Percentiles rank a stretch among this genome's conserved stretches.
These are phyloP conservation scores for Steinernema scapterisci DNA, from an alignment of 2,888 invertebrate genomes.

Conservation along the genomic window DNA sequence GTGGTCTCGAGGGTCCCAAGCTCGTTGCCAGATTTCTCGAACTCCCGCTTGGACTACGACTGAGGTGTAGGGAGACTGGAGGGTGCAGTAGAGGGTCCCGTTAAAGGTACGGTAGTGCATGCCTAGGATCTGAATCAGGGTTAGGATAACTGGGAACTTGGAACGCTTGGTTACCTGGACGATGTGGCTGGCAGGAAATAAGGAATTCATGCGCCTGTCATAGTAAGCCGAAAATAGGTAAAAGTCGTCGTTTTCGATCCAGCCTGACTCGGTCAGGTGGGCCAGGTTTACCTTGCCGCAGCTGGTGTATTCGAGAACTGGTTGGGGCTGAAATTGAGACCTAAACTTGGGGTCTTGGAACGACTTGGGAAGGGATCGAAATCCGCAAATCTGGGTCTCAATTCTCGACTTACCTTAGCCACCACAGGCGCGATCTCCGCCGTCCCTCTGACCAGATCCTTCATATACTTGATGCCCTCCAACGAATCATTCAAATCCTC, in stretches of 20 bases:
- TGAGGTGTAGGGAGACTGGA: constrained; percentile 30
- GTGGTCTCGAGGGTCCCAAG: constrained; percentile 62
- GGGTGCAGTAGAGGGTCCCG: neutral
- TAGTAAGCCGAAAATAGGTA: constrained; percentile 61
- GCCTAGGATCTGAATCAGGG: constrained; percentile 43
- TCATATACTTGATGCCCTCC: constrained; percentile 47
- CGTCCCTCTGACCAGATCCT: constrained; percentile 42
- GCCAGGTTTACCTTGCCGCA: neutral
- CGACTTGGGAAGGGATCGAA: constrained; percentile 37
- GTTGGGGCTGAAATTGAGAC: constrained; percentile 3
- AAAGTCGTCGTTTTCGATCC: constrained; percentile 40
- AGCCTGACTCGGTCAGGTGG: constrained; percentile 25
- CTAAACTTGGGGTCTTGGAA: constrained; percentile 29
- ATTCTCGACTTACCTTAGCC: constrained; percentile 39
- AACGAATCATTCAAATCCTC: constrained; percentile 34
- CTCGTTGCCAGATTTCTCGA: constrained; percentile 66
- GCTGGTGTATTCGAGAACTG: neutral
- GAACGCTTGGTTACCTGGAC: constrained; percentile 46
- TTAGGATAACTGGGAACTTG: neutral
- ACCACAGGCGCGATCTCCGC: constrained; percentile 47
- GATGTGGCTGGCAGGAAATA: constrained; percentile 49
- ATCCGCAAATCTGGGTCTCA: constrained; percentile 36
- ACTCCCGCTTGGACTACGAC: constrained; percentile 49
- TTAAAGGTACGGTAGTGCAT: constrained; percentile 44
- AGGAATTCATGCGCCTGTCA: constrained; percentile 54